A percentile compares a stretch with the other conserved stretches of the same genome.
Evolutionary conservation across 2,113 vertebrate genomes (phyloP).

Genomic region (Mesocricetus auratus): DNA sequence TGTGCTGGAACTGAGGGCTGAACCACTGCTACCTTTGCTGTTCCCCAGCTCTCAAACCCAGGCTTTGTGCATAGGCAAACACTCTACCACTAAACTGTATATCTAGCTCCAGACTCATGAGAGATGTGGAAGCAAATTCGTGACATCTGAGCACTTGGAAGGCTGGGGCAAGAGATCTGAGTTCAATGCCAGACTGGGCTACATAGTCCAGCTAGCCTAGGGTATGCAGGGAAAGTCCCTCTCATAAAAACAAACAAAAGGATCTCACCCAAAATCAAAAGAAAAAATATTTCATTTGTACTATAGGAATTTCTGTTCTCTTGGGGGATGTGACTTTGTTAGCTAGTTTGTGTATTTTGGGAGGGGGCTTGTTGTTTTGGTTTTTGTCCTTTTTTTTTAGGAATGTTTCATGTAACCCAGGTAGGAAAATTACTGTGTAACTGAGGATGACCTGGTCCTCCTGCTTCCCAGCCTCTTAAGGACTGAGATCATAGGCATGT

Average conservation of each 20-base stretch:
- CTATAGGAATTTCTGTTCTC: background rate
- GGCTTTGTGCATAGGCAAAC: background rate
- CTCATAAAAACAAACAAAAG: background rate
- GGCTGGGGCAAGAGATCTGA: background rate
- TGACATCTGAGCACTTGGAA: background rate
- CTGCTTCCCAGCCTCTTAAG: background rate
- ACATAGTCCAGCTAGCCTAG: background rate
- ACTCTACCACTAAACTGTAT: background rate
- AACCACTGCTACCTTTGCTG: background rate
- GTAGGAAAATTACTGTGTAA: background rate
- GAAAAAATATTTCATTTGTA: conserved; percentile 27
- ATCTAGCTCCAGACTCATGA: background rate
- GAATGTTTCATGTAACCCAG: background rate
- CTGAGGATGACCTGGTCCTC: background rate
- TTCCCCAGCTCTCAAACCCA: background rate
- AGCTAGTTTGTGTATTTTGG: background rate
- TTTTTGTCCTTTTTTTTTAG: background rate
- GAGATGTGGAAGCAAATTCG: background rate
- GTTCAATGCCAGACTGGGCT: background rate
- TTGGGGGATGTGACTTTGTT: conserved; percentile 40
- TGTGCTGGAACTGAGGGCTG: background rate
- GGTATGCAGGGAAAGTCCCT: background rate
- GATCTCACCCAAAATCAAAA: background rate
- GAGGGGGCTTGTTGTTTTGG: background rate
- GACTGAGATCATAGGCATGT: background rate